A percentile compares a stretch with the other conserved stretches of the same genome.
phyloP scores from a whole-genome alignment of 2,888 invertebrate species.

The Glyphotaelius pellucidus region DNA sequence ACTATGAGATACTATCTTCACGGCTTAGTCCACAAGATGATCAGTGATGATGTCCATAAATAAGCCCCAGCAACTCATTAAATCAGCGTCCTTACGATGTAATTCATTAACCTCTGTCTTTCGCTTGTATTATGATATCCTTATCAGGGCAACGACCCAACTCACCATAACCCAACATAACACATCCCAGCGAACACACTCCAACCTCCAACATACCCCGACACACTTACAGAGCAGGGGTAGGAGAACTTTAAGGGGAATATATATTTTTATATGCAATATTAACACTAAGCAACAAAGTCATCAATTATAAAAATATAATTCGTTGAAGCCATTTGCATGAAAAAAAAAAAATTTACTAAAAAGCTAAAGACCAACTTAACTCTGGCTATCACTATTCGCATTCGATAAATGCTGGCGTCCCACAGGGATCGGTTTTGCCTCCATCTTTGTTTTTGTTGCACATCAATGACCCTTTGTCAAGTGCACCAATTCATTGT shows the following conservation, averaged over 20 bases:
- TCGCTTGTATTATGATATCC: conserved; percentile 28
- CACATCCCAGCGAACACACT: background rate
- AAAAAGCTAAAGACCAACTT: no score
- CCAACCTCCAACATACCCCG: background rate
- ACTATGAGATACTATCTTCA: background rate
- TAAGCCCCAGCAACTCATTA: background rate
- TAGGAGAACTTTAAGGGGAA: background rate
- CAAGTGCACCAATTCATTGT: no score
- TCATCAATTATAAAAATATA: no score
- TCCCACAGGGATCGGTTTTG: no score
- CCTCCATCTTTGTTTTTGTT: no score
- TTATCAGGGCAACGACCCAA: conserved; percentile 25
- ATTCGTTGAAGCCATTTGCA: no score
- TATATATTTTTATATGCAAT: background rate
- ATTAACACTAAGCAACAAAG: background rate
- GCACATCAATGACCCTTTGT: no score
- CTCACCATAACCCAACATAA: background rate
- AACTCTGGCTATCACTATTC: no score
- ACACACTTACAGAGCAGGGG: background rate
- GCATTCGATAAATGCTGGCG: no score
- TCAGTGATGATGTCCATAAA: background rate
- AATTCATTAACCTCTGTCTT: conserved; percentile 45
- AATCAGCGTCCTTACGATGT: conserved; percentile 13
- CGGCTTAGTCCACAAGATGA: background rate
- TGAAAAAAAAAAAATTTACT: no score